Evolutionary conservation across 2,113 vertebrate species (phyloP).

Genomic region (Oncorhynchus mykiss): DNA sequence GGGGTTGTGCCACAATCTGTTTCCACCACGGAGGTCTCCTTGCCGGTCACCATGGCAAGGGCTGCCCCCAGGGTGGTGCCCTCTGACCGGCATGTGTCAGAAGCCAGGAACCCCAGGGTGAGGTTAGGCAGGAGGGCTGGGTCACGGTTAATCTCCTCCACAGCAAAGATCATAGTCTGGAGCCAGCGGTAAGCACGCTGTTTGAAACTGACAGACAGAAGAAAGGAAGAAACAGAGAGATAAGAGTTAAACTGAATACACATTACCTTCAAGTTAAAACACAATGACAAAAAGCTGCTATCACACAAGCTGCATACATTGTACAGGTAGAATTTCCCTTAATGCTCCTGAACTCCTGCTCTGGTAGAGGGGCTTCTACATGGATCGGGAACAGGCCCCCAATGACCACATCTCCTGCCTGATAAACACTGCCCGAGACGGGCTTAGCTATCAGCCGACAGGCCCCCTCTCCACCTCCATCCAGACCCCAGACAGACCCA

Average conservation of each 20-base stretch:
- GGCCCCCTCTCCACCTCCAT: conserved; percentile 9
- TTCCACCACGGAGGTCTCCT: conserved; percentile 24
- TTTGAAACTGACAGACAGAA: conserved; percentile 46
- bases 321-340: conserved; percentile 28
- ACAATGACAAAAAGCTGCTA: background rate
- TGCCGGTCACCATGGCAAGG: conserved; percentile 46
- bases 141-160: conserved; percentile 63
- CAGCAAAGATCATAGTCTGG: conserved; percentile 56
- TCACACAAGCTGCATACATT: conserved; percentile 29
- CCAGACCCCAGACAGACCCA: conserved; percentile 2
- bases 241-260: background rate
- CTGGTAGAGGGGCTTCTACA: conserved; percentile 39
- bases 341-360: conserved; percentile 42
- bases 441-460: conserved; percentile 49
- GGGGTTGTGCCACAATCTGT: conserved; percentile 30
- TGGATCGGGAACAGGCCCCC: conserved; percentile 61
- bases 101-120: conserved; percentile 53
- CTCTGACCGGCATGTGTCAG: conserved; percentile 61
- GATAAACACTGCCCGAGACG: conserved; percentile 52
- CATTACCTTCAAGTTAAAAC: background rate
- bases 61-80: conserved; percentile 54
- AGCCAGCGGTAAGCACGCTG: conserved; percentile 53
- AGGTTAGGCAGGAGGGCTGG: conserved; percentile 49
- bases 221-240: background rate
- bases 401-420: conserved; percentile 51